Evolutionary conservation across 2,888 invertebrate species (phyloP), one percentile per base, ranked within the genome.

Genomic region (Maniola hyperantus): DNA sequence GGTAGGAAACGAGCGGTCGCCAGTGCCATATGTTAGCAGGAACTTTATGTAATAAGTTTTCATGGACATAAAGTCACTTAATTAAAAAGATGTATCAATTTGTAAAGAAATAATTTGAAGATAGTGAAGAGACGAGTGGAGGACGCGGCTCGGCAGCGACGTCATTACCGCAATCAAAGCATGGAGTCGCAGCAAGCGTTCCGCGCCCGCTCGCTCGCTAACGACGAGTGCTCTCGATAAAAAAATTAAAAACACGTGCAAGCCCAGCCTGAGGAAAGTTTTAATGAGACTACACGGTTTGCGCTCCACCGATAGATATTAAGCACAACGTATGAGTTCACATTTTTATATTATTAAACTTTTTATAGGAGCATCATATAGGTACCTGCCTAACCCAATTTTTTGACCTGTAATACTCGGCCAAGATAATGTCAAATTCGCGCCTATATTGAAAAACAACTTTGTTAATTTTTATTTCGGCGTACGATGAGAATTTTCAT

Each of bases 231-330:
- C 91, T 91, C 91, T 92, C 92, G 91, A 92, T 92, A 92, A 91
- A 92, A 91, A 92, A 92, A 92, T 91, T 92, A 92, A 92, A 92
- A 92, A 92, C 92, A 92, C 91, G 91, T 91, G 91, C 91, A 89
- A 84, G 85, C 88, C 85, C 87, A 85, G 88, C 84, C 90, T 85
- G 88, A 92, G 91, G 91, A 92, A 92, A 92, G 85, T 92, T 92
- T 92, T 92, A 92, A 92, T 92, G 92, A 91, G 87, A 87, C 86
- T 85, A 88, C 88, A 87, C 85, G 85, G 83, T 78, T 79, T 78
- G 79, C 77, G 80, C 79, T 83, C 80, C 79, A 79, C 79, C 78
- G 77, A 77, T 75, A 83, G 81, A 80, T 79, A 79, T 73, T 73
- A 72, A 71, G 73, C 71, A 69, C 74, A 71, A 73, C 71, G 68